Base-by-base conservation (phyloP, 2,888 invertebrate species). In the Operophtera brumata region DNA sequence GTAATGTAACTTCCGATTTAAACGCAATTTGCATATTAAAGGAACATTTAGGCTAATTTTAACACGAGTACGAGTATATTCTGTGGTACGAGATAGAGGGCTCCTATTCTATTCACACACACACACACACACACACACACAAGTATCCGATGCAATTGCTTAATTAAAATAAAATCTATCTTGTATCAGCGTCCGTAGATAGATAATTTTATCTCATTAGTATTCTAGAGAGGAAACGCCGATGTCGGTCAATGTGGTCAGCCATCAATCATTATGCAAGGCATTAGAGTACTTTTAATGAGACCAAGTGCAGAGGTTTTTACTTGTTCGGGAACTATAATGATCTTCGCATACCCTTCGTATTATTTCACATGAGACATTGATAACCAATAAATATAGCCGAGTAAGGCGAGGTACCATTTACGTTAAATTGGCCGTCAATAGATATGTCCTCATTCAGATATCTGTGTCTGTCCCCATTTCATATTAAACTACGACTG, bases 381-480 rank as follows among this genome's bases (percentile, higher is more conserved):
- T 61, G 68, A 62, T 61, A 58, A 66, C 54, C 67, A 68, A 72
- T 71, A 71, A 71, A 68, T 66, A 65, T 60, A 63, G 66, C 62
- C 70, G 67, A 75, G 75, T 75, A 77, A 75, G 75, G 73, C 69
- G 66, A 68, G 57, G 66, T 65, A 64, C 63, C 67, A 77, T 79
- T 81, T 75, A 73, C 75, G 80, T 81, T 75, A 80, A 83, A 84
- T 83, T 82, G 77, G 64, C 70, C 77, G 71, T 78, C 80, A 79
- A 80, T 80, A 75, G 78, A 80, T 78, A 67, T 73, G 79, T 73
- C 78, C 83, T 73, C 73, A 78, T 78, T 81, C n/a, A n/a, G n/a
- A n/a, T n/a, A n/a, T n/a, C n/a, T n/a, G n/a, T n/a, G n/a, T 78
- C 68, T 73, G 79, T 73, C 78, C 83, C 74, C 73, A 78, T 78